These are phyloP conservation scores for Netelia fuscicornis DNA, from an alignment of 2,888 invertebrate species.

Conservation along the genomic window DNA sequence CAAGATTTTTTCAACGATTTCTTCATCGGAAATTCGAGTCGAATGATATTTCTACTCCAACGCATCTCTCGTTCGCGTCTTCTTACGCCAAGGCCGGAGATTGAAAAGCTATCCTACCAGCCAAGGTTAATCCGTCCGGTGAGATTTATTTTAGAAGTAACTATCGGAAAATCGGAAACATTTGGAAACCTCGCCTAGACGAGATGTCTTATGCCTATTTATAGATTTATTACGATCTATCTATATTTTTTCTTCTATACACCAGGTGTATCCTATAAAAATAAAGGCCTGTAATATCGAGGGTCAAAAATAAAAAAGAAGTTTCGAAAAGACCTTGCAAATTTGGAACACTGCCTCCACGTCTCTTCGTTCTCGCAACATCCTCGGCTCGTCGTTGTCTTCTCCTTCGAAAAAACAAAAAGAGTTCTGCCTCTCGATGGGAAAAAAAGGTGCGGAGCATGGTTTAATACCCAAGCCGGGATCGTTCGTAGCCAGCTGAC, in stretches of 20 bases:
- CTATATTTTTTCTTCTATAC: too few relatives aligned
- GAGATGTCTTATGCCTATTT: neutral
- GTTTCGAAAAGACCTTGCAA: slow-evolving; percentile 3
- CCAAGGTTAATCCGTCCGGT: slow-evolving; percentile 14
- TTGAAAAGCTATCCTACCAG: slow-evolving; percentile 44
- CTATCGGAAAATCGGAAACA: slow-evolving; percentile 43
- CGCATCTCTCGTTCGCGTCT: neutral
- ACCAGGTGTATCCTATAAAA: too few relatives aligned
- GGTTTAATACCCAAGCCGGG: slow-evolving; percentile 33
- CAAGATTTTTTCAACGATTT: slow-evolving; percentile 3
- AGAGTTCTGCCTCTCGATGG: neutral
- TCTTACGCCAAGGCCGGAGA: slow-evolving; percentile 33
- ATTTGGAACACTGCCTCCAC: neutral
- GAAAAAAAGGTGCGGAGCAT: neutral
- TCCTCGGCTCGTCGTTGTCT: neutral
- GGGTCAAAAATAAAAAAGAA: neutral
- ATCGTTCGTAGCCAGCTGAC: slow-evolving; percentile 42
- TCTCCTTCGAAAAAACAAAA: neutral
- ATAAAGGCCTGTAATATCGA: neutral
- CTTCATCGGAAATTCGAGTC: slow-evolving; percentile 20
- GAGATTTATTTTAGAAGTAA: neutral
- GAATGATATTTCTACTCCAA: neutral
- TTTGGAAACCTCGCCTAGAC: neutral
- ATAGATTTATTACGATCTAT: neutral
- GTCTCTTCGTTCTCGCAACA: slow-evolving; percentile 9